Base-by-base conservation (phyloP, 2,797 vertebrate species). In the Holocentrus rufus region DNA sequence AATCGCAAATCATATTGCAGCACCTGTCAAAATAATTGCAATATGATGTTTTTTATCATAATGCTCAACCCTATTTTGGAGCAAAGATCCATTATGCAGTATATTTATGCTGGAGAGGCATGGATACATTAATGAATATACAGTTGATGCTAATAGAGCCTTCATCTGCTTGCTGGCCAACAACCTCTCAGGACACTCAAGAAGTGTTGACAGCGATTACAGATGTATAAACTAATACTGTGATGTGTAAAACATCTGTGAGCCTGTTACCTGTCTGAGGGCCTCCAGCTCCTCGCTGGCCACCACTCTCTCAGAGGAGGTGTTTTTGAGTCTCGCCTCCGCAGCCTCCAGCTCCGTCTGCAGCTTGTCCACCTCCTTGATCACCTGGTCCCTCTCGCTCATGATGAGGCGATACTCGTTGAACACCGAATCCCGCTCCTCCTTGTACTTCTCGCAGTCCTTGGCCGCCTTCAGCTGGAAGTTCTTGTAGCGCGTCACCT, bases 321-420 rank as follows among this genome's bases (percentile, higher is more conserved):
- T 99, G 92, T 97, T 98, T 88, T 99, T 99, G 69, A 99, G 93
- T 23, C 97, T 95, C 53, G 96, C 97, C 84, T 99, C 96, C 0
- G 98, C 98, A 30, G 96, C 91, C 85, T 99, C 98, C 82, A 99
- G 94, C 39, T 96, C 98, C 0, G 97, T 97, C 91, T 99, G 98
- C 72, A 99, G 90, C 84, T 98, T 99, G 92, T 99, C 98, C 82
- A 98, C 92, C 90, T 99, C 98, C 58, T 99, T 99, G 91, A 99
- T 99, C 73, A 99, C 97, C 93, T 99, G 98, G 94, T 99, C 98
- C 7, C 98, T 90, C 90, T 99, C 98, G 0, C 98, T 99, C 98
- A 99, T 99, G 85, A 99, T 98, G 77, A 99, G 96, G 6, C 96
- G 96, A 65, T 99, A 99, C 87, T 99, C 98, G 47, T 95, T 99